Evolutionary conservation across 2,888 invertebrate genomes (phyloP), one percentile per base, ranked within the genome.

Genomic region (Aleiodes testaceus): DNA sequence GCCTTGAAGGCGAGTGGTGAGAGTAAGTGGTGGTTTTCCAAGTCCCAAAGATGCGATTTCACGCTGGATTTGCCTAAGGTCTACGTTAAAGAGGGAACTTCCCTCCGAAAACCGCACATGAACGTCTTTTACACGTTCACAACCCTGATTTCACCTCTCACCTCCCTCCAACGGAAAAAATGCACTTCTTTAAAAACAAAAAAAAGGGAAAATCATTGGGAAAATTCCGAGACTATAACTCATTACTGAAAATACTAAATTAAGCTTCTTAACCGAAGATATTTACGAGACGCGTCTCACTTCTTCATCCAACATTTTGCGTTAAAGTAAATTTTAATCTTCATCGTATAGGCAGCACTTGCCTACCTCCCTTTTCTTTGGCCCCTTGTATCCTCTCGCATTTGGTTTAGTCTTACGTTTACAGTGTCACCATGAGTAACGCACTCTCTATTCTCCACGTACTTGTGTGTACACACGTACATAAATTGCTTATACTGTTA

Each of bases 1-100:
- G 22, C 22, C 22, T 22, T 4, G 22, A 11, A 16, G 68, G 50
- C 45, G 47, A 77, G 81, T 80, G 81, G 82, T 81, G 82, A 75
- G 84, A 83, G 85, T 87, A 87, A 86, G 86, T 84, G 85, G 85
- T 85, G 86, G 86, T 86, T 87, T 86, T 80, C 81, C 83, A 79
- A 81, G 80, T 85, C 88, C 86, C 88, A 85, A 89, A 91, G 91
- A 91, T 90, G 89, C 90, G 91, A 91, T 91, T 91, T 91, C 90
- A 91, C 89, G 91, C 89, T 88, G 90, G 91, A 91, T 91, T 91
- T 90, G 88, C 90, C 90, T 90, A 90, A 90, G 91, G 90, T 90
- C 90, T 89, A 80, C 83, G 88, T 87, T 88, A 87, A 87, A 87
- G 85, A 87, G 87, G 36, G 6, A 82, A 84, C 85, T 84, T 83